Conservation (phyloP, 2,888 invertebrate species). For the Tinea trinotella region DNA sequence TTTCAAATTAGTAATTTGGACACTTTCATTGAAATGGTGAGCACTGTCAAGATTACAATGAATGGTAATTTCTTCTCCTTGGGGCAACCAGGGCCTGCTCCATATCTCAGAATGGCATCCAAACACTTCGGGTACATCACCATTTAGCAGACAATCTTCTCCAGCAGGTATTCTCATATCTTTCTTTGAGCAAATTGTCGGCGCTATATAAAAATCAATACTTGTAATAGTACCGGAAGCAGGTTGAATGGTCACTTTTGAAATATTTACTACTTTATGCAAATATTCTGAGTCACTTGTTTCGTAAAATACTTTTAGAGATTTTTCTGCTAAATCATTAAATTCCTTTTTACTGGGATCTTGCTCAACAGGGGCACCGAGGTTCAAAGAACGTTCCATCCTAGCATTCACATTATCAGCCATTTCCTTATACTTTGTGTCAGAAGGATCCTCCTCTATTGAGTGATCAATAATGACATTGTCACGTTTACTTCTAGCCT, state of each 20-base stretch:
- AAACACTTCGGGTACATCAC: background rate
- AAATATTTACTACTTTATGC: slow-evolving; percentile 30
- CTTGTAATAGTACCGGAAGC: slow-evolving; percentile 54
- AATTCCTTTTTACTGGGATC: slow-evolving; percentile 4
- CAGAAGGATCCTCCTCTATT: slow-evolving; percentile 24
- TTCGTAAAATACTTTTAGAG: slow-evolving; percentile 12
- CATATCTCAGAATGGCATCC: slow-evolving; percentile 63
- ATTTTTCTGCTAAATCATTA: slow-evolving; percentile 16
- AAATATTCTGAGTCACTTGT: background rate
- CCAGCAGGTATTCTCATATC: background rate
- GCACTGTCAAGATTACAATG: background rate
- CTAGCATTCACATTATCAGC: too few relatives aligned
- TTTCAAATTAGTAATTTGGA: slow-evolving; percentile 27
- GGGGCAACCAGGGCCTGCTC: slow-evolving; percentile 64
- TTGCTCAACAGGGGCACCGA: background rate
- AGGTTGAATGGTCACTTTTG: slow-evolving; percentile 41
- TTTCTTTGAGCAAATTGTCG: slow-evolving; percentile 46
- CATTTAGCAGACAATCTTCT: background rate
- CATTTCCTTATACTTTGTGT: slow-evolving; percentile 29
- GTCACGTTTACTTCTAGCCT: slow-evolving; percentile 15
- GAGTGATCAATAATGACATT: slow-evolving; percentile 8
- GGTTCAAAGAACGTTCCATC: background rate
- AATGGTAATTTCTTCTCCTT: slow-evolving; percentile 29
- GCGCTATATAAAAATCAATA: slow-evolving; percentile 46
- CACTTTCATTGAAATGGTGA: too few relatives aligned